These are phyloP conservation scores for Conus ventricosus DNA, from an alignment of 1,140 invertebrate genomes.

Conservation along the genomic window DNA sequence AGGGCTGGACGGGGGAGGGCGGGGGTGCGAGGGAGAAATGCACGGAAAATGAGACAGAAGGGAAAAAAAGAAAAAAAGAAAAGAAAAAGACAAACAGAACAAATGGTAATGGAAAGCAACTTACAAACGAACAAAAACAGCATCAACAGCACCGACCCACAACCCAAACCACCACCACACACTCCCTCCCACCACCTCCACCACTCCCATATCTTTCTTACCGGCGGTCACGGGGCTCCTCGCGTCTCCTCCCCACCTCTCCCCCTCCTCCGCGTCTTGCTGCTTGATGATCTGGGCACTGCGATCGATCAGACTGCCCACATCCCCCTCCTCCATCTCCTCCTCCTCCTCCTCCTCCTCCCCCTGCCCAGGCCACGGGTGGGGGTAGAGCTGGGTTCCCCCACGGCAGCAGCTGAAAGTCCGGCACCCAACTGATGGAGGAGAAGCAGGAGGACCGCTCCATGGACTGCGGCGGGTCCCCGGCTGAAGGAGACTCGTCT, in stretches of 20 bases:
- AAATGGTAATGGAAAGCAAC: too few species aligned
- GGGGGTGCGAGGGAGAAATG: too few species aligned
- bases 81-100: too few species aligned
- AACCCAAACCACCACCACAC: background rate
- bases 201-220: background rate
- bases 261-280: constrained; percentile 32
- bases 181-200: background rate
- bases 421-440: background rate
- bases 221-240: background rate
- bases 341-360: background rate
- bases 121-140: too few species aligned
- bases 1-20: too few species aligned
- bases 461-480: too few species aligned
- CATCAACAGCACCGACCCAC: too few species aligned
- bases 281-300: constrained; percentile 30
- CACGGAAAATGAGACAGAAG: too few species aligned
- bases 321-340: constrained; percentile 1
- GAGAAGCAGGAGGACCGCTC: background rate
- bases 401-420: too few species aligned
- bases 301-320: constrained; percentile 1
- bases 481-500: too few species aligned
- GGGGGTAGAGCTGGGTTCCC: too few species aligned
- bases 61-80: too few species aligned
- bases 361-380: background rate
- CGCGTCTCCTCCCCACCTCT: background rate